Evolutionary conservation across 2,888 invertebrate genomes (phyloP).

Genomic region (Stictocephala bisonia): DNA sequence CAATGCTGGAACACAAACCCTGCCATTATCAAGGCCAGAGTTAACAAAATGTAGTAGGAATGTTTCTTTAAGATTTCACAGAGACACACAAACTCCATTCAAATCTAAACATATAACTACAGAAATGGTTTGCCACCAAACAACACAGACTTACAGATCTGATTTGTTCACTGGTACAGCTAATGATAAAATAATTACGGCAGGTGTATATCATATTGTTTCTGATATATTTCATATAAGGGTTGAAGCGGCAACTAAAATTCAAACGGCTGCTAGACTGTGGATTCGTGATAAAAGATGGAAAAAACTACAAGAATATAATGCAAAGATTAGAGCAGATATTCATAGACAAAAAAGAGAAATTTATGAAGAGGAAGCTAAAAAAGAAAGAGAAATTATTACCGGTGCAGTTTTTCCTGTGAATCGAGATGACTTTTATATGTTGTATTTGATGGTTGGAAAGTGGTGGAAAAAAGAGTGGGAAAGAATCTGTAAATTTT

Average conservation of each 20-base stretch:
- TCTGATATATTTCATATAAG: too few relatives aligned
- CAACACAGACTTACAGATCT: conserved; percentile 41
- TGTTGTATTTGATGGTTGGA: conserved; percentile 77
- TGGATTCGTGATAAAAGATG: background rate
- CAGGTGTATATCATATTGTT: too few relatives aligned
- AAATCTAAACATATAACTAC: conserved; percentile 45
- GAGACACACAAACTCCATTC: conserved; percentile 74
- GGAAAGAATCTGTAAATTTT: conserved; percentile 74
- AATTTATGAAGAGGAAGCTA: conserved; percentile 30
- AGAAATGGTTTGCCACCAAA: conserved; percentile 42
- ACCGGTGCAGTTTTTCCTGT: conserved; percentile 71
- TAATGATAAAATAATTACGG: conserved; percentile 72
- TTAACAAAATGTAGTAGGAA: background rate
- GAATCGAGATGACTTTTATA: conserved; percentile 78
- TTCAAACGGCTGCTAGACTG: conserved; percentile 37
- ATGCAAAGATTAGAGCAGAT: background rate
- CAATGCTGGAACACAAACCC: conserved; percentile 82
- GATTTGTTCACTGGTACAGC: conserved; percentile 72
- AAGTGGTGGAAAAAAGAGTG: conserved; percentile 76
- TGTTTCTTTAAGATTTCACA: conserved; percentile 62
- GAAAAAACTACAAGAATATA: background rate
- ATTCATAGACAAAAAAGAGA: background rate
- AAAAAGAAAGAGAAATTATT: conserved; percentile 43
- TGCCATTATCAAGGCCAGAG: background rate
- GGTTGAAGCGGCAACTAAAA: too few relatives aligned